Conservation (phyloP, 2,797 vertebrate species). For the Crax fasciolata region DNA sequence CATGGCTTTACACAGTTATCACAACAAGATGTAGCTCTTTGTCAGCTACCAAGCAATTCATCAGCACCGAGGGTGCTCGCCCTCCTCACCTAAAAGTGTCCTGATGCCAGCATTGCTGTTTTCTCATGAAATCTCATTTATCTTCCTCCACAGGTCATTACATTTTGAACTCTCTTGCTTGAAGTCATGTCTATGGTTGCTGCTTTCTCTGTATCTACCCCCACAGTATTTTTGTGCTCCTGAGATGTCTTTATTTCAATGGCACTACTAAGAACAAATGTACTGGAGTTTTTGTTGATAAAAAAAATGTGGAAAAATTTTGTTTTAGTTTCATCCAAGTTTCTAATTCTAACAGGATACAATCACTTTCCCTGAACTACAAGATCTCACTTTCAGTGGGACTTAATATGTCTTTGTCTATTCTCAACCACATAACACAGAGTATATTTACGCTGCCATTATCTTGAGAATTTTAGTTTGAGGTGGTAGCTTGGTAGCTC, state of each 20-base stretch:
- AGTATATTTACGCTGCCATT: background rate
- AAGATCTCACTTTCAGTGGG: background rate
- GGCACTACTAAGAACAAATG: background rate
- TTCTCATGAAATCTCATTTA: conserved; percentile 64
- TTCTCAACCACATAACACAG: background rate
- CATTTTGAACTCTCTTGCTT: conserved; percentile 51
- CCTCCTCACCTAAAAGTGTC: conserved; percentile 64
- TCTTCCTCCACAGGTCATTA: conserved; percentile 64
- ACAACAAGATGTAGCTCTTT: conserved; percentile 44
- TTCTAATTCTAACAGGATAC: background rate
- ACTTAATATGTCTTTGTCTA: background rate
- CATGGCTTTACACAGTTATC: background rate
- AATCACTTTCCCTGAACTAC: background rate
- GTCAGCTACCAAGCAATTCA: conserved; percentile 37
- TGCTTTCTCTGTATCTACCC: conserved; percentile 52
- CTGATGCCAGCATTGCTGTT: conserved; percentile 62
- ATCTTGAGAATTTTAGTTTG: background rate
- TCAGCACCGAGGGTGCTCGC: conserved; percentile 7
- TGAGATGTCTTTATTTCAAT: conserved; percentile 30
- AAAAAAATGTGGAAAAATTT: background rate
- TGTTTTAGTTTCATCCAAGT: background rate
- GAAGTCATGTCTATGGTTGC: conserved; percentile 52
- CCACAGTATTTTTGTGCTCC: conserved; percentile 49
- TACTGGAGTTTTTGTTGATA: background rate
- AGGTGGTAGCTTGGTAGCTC: background rate